Evolutionary conservation across 2,797 vertebrate genomes (phyloP), one percentile per base, ranked within the genome.

Genomic region (Cuculus canorus): DNA sequence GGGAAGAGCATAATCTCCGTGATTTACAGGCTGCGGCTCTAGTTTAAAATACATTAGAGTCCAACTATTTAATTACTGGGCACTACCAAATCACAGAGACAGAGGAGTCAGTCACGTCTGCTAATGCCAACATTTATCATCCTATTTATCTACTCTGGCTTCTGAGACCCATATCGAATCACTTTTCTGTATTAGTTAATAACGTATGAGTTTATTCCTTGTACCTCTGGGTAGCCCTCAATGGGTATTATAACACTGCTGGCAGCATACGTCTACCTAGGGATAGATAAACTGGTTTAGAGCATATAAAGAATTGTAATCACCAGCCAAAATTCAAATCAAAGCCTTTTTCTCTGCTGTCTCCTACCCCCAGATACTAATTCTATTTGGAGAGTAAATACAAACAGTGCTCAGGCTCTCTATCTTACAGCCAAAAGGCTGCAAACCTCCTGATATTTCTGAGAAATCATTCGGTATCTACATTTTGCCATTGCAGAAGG

Each of bases 21-120:
- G 96, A 97, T 96, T 96, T 96, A 92, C 94, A 84, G 96, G 94
- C 95, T 95, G 94, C 30, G 18, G 78, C 95, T 92, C 96, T 82
- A 93, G 71, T 96, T 96, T 97, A 96, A 97, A 97, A 96, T 82
- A 95, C 96, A 96, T 96, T 96, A 97, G 92, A 47, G 88, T 95
- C 86, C 94, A 96, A 95, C 96, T 96, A 97, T 95, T 96, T 96
- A 96, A 96, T 96, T 96, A 96, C 94, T 92, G 96, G 96, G 93
- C 94, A 94, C 95, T 90, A 95, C 93, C 94, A 94, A 95, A 96
- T 97, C 95, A 94, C 90, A 68, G 95, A 92, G 95, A 96, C 93
- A 96, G 95, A 97, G 60, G 93, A 96, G 96, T 95, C 93, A 89
- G 93, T 97, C 96, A 96, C 88, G 86, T 95, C 93, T 94, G 78